A percentile compares a stretch with the other conserved stretches of the same genome.
Conservation (phyloP, 2,797 vertebrate genomes). For the Xiphophorus birchmanni region DNA sequence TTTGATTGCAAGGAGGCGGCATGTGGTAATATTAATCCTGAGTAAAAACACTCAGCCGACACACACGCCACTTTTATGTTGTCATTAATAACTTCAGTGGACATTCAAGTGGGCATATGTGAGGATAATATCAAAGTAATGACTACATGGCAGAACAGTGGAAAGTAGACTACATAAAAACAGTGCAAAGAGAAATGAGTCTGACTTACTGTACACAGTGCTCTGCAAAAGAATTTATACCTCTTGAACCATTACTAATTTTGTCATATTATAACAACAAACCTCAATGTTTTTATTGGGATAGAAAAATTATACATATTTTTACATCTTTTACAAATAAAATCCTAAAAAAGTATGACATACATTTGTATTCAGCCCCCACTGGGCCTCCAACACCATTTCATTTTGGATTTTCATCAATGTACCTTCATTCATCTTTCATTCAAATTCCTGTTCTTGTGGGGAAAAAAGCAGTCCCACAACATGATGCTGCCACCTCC, state of each 20-base stretch:
- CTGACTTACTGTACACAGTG: conserved; percentile 14
- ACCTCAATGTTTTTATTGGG: neutral
- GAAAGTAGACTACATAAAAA: conserved; percentile 51
- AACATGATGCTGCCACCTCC: neutral
- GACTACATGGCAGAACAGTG: conserved; percentile 68
- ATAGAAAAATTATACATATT: neutral
- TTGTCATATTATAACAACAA: neutral
- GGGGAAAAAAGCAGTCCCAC: neutral
- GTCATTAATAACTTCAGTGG: conserved; percentile 75
- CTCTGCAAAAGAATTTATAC: neutral
- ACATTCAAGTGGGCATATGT: conserved; percentile 64
- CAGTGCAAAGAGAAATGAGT: conserved; percentile 29
- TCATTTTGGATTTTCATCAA: neutral
- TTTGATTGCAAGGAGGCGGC: conserved; percentile 72
- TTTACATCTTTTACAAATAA: neutral
- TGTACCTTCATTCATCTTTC: neutral
- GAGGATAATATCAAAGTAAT: conserved; percentile 72
- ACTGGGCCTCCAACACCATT: neutral
- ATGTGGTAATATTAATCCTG: conserved; percentile 71
- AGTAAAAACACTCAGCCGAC: conserved; percentile 29
- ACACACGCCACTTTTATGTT: conserved; percentile 58
- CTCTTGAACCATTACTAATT: neutral
- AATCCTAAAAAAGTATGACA: neutral
- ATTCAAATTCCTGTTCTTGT: neutral
- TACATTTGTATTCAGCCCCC: neutral